phyloP scores from a whole-genome alignment of 2,888 invertebrate species.

The Metacarcinus magister region DNA sequence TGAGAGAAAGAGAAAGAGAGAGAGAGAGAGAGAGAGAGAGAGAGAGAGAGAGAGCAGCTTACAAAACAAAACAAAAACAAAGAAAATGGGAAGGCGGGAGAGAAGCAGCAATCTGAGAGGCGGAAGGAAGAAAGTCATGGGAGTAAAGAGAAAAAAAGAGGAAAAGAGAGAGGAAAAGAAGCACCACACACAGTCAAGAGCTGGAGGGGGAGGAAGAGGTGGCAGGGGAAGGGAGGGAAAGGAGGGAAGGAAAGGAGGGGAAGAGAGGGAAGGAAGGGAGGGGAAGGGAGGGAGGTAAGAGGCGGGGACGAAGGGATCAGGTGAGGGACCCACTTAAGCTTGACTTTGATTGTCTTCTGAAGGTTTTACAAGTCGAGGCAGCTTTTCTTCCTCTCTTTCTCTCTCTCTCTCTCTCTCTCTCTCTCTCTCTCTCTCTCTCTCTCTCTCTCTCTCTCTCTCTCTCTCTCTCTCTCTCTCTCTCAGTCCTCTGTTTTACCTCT shows the following conservation, averaged over 20 bases:
- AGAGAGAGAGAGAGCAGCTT: not conserved
- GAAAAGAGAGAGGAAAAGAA: not conserved
- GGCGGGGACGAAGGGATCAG: not conserved
- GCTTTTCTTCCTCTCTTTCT: not conserved
- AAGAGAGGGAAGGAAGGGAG: not conserved
- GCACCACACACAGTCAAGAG: not conserved
- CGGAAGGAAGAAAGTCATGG: not conserved
- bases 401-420: conserved; percentile 36
- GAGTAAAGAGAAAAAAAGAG: not conserved
- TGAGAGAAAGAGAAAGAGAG: not conserved
- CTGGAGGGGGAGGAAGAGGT: not conserved
- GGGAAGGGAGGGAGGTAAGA: not conserved
- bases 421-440: not conserved
- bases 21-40: not conserved
- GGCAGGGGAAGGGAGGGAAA: not conserved
- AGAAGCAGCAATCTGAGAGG: not conserved
- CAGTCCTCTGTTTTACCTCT: not conserved
- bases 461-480: not conserved
- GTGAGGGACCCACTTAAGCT: not conserved
- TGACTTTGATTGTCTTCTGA: conserved; percentile 13
- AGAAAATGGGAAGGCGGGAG: conserved; percentile 5
- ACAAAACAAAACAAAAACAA: not conserved
- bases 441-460: conserved; percentile 17
- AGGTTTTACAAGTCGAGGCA: not conserved
- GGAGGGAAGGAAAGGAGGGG: not conserved